Conservation (phyloP, 2,113 vertebrate species). For the Vombatus ursinus region DNA sequence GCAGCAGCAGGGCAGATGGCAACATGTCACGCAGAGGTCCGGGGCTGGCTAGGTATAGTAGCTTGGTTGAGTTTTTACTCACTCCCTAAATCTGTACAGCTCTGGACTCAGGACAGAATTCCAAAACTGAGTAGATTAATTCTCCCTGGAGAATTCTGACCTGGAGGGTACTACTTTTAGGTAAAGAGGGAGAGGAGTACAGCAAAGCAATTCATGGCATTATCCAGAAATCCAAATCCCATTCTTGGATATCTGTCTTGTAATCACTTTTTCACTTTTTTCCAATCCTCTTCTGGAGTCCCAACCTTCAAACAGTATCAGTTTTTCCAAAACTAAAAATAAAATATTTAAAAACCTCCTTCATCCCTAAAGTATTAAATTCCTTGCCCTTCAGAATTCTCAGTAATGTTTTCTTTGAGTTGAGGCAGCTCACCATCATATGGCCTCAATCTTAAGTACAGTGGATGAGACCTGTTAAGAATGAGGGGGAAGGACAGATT, state of each 20-base stretch:
- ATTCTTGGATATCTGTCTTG: not conserved
- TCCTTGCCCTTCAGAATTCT: not conserved
- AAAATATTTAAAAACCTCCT: not conserved
- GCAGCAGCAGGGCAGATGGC: not conserved
- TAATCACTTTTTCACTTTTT: not conserved
- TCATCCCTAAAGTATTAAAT: not conserved
- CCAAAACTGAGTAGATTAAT: not conserved
- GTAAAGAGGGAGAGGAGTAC: not conserved
- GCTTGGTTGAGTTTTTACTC: not conserved
- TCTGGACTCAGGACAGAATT: not conserved
- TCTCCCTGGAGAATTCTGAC: not conserved
- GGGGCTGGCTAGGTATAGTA: not conserved
- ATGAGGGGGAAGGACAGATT: not conserved
- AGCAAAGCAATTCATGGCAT: not conserved
- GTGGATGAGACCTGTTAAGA: not conserved
- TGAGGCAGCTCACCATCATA: not conserved
- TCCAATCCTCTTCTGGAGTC: not conserved
- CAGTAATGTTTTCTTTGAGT: not conserved
- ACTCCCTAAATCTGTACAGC: not conserved
- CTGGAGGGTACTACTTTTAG: not conserved
- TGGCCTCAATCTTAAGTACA: not conserved
- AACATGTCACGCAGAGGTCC: not conserved
- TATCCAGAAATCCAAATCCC: not conserved
- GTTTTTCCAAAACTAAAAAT: not conserved
- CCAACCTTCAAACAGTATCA: not conserved